Percentiles rank a stretch among this genome's conserved stretches.
phyloP scores from a whole-genome alignment of 2,888 invertebrate species.

The Lasioglossum calceatum region DNA sequence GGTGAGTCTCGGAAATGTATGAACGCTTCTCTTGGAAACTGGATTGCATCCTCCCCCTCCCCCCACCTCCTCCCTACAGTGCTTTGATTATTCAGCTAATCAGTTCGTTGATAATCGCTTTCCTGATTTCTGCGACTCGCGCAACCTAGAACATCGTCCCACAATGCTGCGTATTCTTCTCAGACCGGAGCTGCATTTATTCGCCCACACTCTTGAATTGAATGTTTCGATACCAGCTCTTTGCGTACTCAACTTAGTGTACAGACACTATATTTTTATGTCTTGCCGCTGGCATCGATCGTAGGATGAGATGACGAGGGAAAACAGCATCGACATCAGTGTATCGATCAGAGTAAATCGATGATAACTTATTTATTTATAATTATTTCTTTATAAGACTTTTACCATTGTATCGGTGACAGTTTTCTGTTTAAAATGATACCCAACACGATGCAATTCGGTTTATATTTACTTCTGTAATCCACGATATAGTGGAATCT shows the following conservation, averaged over 20 bases:
- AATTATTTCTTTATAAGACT: background rate
- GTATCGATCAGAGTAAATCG: too few species aligned
- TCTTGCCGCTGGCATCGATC: too few species aligned
- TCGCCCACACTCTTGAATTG: background rate
- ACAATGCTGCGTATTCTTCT: background rate
- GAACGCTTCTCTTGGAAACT: background rate
- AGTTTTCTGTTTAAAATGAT: background rate
- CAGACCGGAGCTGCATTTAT: background rate
- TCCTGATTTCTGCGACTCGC: background rate
- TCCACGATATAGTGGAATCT: background rate
- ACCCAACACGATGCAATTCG: background rate
- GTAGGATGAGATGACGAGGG: too few species aligned
- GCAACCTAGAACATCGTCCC: background rate
- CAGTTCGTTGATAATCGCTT: background rate
- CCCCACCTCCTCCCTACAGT: background rate
- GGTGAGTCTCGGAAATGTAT: conserved; percentile 31
- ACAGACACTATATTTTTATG: too few species aligned
- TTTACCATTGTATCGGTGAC: background rate
- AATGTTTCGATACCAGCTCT: too few species aligned
- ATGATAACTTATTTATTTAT: background rate
- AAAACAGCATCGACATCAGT: too few species aligned
- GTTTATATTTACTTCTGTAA: background rate
- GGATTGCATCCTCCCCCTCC: background rate
- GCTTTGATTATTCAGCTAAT: background rate
- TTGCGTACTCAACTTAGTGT: too few species aligned